Evolutionary conservation across 2,113 vertebrate species (phyloP), one percentile per base, ranked within the genome.

Genomic region (Genyomyrus donnyi): DNA sequence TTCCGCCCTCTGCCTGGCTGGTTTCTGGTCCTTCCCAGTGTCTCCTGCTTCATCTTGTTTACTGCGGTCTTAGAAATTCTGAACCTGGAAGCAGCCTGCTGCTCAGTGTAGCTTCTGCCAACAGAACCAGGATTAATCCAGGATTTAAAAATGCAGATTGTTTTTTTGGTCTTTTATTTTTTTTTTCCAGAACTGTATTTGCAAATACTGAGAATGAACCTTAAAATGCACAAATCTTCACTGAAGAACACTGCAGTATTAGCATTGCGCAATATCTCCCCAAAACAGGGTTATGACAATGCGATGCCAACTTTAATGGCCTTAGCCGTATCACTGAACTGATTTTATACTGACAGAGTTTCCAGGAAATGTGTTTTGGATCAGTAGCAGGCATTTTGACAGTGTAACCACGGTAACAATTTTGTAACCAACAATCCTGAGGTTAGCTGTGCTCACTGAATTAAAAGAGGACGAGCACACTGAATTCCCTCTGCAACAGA

Each of bases 281-380:
- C 45, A 74, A 48, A 74, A 74, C 88, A 70, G 88, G 56, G 62
- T 88, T 88, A 48, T 88, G 62, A 88, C 15, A 39, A 74, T 45
- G 19, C 2, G 8, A 45, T 19, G 39, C 10, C 42, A 48, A 1
- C 88, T 42, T 35, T 6, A 49, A 48, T 5, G 5, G 11, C 27
- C 45, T n/a, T 10, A 27, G 70, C 58, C 1, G 10, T 7, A 24
- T 62, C 27, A 19, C n/a, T 50, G 27, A 9, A 87, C 15, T 31
- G 70, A 77, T 31, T 77, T 39, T 77, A 77, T 39, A 17, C 15
- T 74, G 66, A 27, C 27, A 74, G 9, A 31, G n/a, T 35, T 70
- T 27, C 66, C 66, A 70, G 10, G 62, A 10, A 70, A 31, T n/a
- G 31, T 70, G 62, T 31, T 31, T 31, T 74, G 13, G 27, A 15